Conservation (phyloP, 2,888 invertebrate genomes). For the Timandra comae region DNA sequence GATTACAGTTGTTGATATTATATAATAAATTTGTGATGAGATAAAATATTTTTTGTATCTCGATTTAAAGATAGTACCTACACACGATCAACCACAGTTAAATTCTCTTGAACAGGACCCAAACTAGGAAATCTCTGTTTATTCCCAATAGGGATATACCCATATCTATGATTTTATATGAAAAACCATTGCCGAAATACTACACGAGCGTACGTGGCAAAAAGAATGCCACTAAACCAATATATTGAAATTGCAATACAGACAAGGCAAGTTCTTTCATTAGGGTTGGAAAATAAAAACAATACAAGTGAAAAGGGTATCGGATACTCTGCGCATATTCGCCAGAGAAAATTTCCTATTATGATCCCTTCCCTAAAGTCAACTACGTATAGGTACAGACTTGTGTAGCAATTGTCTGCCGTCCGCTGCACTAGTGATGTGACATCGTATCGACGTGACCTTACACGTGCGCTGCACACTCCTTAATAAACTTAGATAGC, state of each 20-base stretch:
- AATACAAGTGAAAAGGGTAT: conserved; percentile 75
- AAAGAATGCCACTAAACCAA: conserved; percentile 41
- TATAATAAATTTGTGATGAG: too few relatives aligned
- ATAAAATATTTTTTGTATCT: too few relatives aligned
- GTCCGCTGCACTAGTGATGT: conserved; percentile 32
- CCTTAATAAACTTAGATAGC: too few relatives aligned
- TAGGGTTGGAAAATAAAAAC: conserved; percentile 73
- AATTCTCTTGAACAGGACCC: too few relatives aligned
- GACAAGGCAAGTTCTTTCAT: conserved; percentile 71
- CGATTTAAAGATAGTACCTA: too few relatives aligned
- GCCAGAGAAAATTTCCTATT: conserved; percentile 70
- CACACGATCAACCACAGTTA: too few relatives aligned
- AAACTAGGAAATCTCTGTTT: conserved; percentile 8
- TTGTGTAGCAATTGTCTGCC: conserved; percentile 63
- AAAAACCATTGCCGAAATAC: conserved; percentile 24
- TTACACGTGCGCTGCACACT: too few relatives aligned
- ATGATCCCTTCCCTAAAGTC: conserved; percentile 71
- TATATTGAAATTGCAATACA: conserved; percentile 65
- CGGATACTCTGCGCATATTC: conserved; percentile 65
- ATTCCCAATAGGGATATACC: conserved; percentile 23
- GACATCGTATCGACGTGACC: conserved; percentile 22
- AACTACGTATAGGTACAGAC: conserved; percentile 55
- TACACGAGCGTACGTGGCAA: conserved; percentile 31
- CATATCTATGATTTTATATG: conserved; percentile 27
- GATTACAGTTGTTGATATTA: too few relatives aligned